Base-by-base conservation (phyloP, 2,888 invertebrate genomes). In the Phytoseiulus persimilis region DNA sequence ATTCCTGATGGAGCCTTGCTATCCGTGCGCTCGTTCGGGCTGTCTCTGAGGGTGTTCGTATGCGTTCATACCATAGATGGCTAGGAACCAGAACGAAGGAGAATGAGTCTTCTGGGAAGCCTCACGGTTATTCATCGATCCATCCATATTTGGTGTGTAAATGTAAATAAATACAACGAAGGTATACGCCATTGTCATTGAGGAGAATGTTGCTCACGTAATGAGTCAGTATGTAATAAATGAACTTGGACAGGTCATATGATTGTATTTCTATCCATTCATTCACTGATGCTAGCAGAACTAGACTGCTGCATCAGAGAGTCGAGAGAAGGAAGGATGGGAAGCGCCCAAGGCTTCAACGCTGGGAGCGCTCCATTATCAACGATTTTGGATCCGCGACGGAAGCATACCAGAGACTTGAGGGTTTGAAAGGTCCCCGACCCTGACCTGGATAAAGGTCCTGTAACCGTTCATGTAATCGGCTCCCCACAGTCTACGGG, bases 71-170 rank as follows among this genome's bases (percentile, higher is more conserved):
- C 14, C 2, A 65, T 6, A 65, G 65, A 65, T 2, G 65, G 65
- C 65, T 23, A 65, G 65, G 18, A 39, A 39, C 39, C 39, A 39
- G 39, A 6, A 9, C 5, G 9, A 39, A 39, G 39, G 9, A 39
- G 18, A 1, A 65, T 2, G 18, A 65, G 28, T 6, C 65, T 65
- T 28, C 23, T 65, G 5, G 28, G 65, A 65, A 65, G 65, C 28
- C 65, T 65, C 28, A 28, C 65, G 18, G 65, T 65, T 65, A 65
- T 65, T 65, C 65, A 65, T 65, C 65, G 65, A 65, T 65, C 65
- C 65, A 65, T 65, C 65, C 65, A 65, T 65, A 65, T 65, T 65
- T 65, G 65, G 65, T 65, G 65, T 65, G 65, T 65, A 65, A 65
- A 65, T 65, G 65, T 65, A 65, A 65, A 65, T 65, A 65, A 65